phyloP scores from a whole-genome alignment of 2,113 vertebrate species.

The Pampusana beccarii region DNA sequence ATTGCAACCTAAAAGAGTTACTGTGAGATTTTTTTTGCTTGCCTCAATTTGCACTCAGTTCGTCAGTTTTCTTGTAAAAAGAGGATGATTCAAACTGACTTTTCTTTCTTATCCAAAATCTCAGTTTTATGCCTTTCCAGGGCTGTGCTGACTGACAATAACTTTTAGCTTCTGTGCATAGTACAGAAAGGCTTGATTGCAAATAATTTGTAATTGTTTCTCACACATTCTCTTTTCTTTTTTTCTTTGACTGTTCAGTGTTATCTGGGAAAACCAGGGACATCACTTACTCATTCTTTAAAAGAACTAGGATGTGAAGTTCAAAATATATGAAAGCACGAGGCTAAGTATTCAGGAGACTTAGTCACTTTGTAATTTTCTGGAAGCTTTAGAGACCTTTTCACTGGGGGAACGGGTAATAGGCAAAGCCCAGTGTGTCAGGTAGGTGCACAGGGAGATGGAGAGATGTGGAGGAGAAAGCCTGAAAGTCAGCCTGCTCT shows the following conservation, averaged over 20 bases:
- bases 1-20: neutral
- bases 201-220: constrained; percentile 25
- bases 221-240: neutral
- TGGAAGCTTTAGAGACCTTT: neutral
- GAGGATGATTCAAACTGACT: neutral
- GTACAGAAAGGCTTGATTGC: neutral
- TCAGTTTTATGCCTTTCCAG: neutral
- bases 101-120: neutral
- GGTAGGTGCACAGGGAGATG: neutral
- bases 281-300: neutral
- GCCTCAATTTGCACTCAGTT: neutral
- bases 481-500: neutral
- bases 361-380: constrained; percentile 31
- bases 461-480: neutral
- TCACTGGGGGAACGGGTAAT: neutral
- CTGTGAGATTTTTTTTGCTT: neutral
- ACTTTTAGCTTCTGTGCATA: neutral
- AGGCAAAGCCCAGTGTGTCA: constrained; percentile 14
- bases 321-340: neutral
- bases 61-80: neutral
- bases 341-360: neutral
- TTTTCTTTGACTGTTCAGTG: neutral
- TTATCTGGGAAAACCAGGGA: neutral
- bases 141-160: neutral
- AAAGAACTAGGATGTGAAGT: constrained; percentile 34